These are phyloP conservation scores for Hesperia comma DNA, from an alignment of 2,888 invertebrate species.

Conservation along the genomic window DNA sequence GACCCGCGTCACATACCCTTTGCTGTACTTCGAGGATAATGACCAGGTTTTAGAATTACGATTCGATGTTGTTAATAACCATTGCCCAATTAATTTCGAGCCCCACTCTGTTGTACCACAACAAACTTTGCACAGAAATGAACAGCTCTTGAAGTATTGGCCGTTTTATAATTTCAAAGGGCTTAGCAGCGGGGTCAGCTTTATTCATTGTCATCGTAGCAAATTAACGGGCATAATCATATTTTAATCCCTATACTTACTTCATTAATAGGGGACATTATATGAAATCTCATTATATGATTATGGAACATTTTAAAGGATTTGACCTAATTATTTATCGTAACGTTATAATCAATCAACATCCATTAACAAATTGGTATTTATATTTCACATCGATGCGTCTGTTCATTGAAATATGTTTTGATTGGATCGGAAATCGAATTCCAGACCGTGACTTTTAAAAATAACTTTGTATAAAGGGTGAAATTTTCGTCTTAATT, in stretches of 20 bases:
- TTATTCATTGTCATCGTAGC: constrained; percentile 56
- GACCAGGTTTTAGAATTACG: constrained; percentile 62
- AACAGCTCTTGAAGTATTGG: constrained; percentile 43
- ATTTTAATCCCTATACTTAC: constrained; percentile 50
- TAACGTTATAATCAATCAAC: no score
- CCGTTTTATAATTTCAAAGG: constrained; percentile 52
- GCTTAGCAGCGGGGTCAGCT: constrained; percentile 50
- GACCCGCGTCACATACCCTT: constrained; percentile 43
- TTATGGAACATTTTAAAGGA: constrained; percentile 25
- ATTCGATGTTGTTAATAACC: constrained; percentile 43
- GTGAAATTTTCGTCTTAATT: no score
- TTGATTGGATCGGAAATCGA: no score
- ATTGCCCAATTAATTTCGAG: constrained; percentile 2
- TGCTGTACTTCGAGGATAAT: constrained; percentile 59
- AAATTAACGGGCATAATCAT: constrained; percentile 49
- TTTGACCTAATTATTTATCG: no score
- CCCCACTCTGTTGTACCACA: background rate
- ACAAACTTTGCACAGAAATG: constrained; percentile 10
- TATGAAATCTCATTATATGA: constrained; percentile 47
- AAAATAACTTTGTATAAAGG: no score
- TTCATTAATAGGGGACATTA: constrained; percentile 50
- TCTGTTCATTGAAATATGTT: no score
- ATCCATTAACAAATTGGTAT: no score
- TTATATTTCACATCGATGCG: no score
- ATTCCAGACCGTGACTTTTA: no score